Evolutionary conservation across 2,113 vertebrate genomes (phyloP), one percentile per base, ranked within the genome.

Genomic region (Cottus gobio): DNA sequence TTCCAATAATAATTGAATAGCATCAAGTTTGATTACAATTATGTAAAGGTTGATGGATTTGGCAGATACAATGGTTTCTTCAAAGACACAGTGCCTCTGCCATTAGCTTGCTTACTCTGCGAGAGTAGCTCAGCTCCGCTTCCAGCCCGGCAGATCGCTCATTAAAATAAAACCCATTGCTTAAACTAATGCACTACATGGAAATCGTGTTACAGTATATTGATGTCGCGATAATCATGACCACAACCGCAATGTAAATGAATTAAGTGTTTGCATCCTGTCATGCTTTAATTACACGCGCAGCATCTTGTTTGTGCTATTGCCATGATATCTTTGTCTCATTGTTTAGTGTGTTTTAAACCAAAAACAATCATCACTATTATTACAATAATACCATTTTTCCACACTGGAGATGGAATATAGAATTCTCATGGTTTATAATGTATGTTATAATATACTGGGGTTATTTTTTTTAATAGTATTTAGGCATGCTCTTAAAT

Each of bases 11-110:
- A n/a, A n/a, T n/a, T n/a, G 37, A 46, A 83, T 42, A 57, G 56
- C 68, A 67, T 54, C 31, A 84, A 69, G 54, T 36, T 68, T 70
- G 34, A 81, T 79, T 74, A 71, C 28, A 80, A 44, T 74, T 13
- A 75, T 75, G n/a, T n/a, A n/a, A 78, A 77, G 64, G 82, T 80
- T 93, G 92, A 94, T 92, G 90, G 91, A 92, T 94, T 90, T 93
- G 89, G 82, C 90, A 90, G 89, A 93, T 91, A 87, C 83, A 87
- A 90, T 78, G 86, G 83, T 81, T 90, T 88, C 87, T 89, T 92
- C 86, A 92, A 93, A 94, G 91, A 90, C 80, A 90, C 71, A 54
- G 72, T 54, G 71, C 85, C 83, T 66, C 78, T 66, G 85, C 86
- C 65, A 87, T 89, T 86, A 84, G 79, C 79, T 58, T 16, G 74